Conservation (phyloP, 2,888 invertebrate genomes). For the Nomada ruficornis region DNA sequence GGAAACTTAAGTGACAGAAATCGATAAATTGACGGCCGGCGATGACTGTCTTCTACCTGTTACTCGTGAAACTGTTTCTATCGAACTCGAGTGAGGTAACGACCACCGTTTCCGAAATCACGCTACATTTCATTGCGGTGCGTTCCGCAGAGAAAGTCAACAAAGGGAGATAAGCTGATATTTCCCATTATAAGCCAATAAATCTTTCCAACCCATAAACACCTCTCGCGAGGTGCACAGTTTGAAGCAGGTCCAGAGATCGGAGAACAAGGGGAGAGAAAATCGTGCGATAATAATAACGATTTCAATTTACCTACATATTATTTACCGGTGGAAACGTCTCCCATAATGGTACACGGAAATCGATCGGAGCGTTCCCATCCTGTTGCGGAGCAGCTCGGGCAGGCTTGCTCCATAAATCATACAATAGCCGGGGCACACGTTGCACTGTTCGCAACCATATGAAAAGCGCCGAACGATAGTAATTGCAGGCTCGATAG, state of each 20-base stretch:
- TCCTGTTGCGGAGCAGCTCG: conserved; percentile 3
- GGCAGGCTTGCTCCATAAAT: conserved; percentile 31
- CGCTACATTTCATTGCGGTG: not conserved
- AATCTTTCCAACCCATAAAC: no score
- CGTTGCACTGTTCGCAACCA: not conserved
- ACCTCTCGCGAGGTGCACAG: not conserved
- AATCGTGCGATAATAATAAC: conserved; percentile 16
- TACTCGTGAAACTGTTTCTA: no score
- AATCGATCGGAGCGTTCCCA: conserved; percentile 33
- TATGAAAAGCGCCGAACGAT: conserved; percentile 9
- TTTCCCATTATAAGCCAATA: not conserved
- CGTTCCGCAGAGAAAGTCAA: conserved; percentile 7
- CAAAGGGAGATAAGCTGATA: not conserved
- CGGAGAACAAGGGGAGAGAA: not conserved
- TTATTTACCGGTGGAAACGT: conserved; percentile 21
- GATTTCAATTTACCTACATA: conserved; percentile 30
- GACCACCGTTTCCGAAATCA: not conserved
- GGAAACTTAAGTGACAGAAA: not conserved
- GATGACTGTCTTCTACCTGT: no score
- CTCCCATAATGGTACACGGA: conserved; percentile 20
- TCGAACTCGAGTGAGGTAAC: not conserved
- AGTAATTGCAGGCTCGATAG: conserved; percentile 22
- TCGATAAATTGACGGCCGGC: conserved; percentile 6
- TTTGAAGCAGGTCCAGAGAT: not conserved
- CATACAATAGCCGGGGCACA: conserved; percentile 15